Conservation (phyloP, 2,888 invertebrate species). For the Dusona sp. region DNA sequence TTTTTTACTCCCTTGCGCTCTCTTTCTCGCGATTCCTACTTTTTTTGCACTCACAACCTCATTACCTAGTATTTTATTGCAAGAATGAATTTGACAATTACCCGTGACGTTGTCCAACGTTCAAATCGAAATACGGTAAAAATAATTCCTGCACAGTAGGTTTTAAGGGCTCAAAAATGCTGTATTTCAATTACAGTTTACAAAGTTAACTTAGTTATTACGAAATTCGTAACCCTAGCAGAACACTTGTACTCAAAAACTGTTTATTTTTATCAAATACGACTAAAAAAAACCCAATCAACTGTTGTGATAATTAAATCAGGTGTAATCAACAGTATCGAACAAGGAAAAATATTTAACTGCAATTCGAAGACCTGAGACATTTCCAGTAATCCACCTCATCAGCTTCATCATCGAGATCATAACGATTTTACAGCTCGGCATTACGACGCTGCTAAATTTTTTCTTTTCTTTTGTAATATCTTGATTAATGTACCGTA, state of each 20-base stretch:
- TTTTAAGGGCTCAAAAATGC: neutral
- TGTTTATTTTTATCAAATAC: neutral
- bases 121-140: neutral
- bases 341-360: neutral
- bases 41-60: neutral
- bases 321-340: neutral
- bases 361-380: neutral
- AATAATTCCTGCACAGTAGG: neutral
- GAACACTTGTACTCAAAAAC: neutral
- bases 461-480: constrained; percentile 6
- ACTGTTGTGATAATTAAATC: neutral
- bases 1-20: neutral
- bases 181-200: neutral
- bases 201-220: neutral
- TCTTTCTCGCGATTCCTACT: neutral
- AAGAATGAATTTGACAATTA: constrained; percentile 36
- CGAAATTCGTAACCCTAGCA: neutral
- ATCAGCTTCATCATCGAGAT: neutral
- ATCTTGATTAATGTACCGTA: neutral
- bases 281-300: neutral
- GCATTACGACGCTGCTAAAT: neutral
- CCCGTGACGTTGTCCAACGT: constrained; percentile 45
- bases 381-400: neutral
- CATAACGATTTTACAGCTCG: neutral
- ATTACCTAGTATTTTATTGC: constrained; percentile 34